A percentile compares a stretch with the other conserved stretches of the same genome.
phyloP scores from a whole-genome alignment of 2,797 vertebrate genomes.

The Pangasius larnaudii region DNA sequence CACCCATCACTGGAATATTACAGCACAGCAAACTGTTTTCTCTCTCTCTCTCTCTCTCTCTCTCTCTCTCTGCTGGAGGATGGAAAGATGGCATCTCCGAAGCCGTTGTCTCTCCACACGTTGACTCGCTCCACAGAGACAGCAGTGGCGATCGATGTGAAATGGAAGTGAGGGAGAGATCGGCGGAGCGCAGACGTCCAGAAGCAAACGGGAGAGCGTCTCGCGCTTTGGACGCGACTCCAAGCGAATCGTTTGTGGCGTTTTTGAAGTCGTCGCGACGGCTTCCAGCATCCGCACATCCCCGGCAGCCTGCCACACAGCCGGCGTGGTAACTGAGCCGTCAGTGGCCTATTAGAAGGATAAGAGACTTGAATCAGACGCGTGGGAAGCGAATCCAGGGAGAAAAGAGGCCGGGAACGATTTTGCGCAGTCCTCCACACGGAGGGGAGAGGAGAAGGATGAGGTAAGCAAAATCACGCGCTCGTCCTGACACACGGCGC shows the following conservation, averaged over 20 bases:
- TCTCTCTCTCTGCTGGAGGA: slow-evolving; percentile 17
- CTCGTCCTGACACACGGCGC: slow-evolving; percentile 29
- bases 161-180: slow-evolving; percentile 64
- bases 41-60: slow-evolving; percentile 47
- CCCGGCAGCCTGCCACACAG: slow-evolving; percentile 47
- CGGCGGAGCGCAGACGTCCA: slow-evolving; percentile 50
- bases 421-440: slow-evolving; percentile 39
- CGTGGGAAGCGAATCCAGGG: not conserved
- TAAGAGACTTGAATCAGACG: not conserved
- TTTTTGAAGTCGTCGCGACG: slow-evolving; percentile 43
- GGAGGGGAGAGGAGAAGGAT: slow-evolving; percentile 64
- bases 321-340: slow-evolving; percentile 22
- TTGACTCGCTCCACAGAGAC: slow-evolving; percentile 46
- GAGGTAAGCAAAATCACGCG: slow-evolving; percentile 73
- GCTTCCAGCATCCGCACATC: slow-evolving; percentile 67
- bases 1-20: not conserved
- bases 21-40: slow-evolving; percentile 7
- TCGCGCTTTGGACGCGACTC: slow-evolving; percentile 6
- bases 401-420: not conserved
- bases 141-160: slow-evolving; percentile 62
- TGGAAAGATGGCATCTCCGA: slow-evolving; percentile 74
- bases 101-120: slow-evolving; percentile 12
- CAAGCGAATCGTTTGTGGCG: slow-evolving; percentile 54
- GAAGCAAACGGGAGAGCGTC: slow-evolving; percentile 49
- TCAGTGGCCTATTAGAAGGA: not conserved